Evolutionary conservation across 2,797 vertebrate genomes (phyloP).

Genomic region (Cossypha niveicapilla): DNA sequence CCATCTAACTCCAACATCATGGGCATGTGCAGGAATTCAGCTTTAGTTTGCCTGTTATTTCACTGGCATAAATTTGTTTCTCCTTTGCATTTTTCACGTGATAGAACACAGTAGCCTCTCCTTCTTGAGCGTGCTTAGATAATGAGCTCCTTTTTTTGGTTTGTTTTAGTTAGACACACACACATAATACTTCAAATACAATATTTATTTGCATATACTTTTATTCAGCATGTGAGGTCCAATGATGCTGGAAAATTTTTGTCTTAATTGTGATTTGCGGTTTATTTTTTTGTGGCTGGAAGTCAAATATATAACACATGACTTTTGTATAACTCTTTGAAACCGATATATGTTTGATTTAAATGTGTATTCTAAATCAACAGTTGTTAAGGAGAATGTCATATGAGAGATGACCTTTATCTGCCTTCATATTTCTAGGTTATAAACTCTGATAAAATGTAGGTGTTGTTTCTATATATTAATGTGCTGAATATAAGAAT

Average conservation of each 20-base stretch:
- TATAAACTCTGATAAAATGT: not conserved
- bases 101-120: not conserved
- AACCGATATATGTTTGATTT: not conserved
- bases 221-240: not conserved
- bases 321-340: not conserved
- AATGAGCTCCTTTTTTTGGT: not conserved
- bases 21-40: not conserved
- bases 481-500: not conserved
- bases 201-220: not conserved
- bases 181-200: not conserved
- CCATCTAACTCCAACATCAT: not conserved
- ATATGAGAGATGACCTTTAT: not conserved
- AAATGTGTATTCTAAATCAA: not conserved
- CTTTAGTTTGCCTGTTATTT: not conserved
- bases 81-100: not conserved
- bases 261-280: not conserved
- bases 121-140: not conserved
- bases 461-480: not conserved
- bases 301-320: not conserved
- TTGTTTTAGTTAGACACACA: not conserved
- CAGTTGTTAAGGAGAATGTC: not conserved
- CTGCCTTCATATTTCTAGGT: not conserved
- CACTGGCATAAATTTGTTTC: not conserved
- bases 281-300: not conserved
- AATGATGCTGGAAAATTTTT: not conserved